Conservation (phyloP, 2,113 vertebrate genomes). For the Pseudorectes ferrugineus region DNA sequence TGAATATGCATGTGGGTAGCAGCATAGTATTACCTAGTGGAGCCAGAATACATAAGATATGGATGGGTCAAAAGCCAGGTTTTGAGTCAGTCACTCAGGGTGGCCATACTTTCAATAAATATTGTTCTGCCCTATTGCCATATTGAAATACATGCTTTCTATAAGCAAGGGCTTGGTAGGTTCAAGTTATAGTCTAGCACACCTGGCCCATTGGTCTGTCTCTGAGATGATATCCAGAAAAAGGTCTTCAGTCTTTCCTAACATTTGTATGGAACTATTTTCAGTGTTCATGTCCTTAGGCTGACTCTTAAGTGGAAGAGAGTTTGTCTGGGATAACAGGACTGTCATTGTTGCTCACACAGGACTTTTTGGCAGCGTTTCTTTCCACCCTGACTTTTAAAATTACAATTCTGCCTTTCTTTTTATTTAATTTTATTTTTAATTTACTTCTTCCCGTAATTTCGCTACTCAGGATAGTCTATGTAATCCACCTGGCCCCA, state of each 20-base stretch:
- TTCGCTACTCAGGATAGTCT: neutral
- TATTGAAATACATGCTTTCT: neutral
- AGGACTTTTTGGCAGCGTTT: neutral
- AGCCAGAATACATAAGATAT: neutral
- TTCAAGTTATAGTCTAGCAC: neutral
- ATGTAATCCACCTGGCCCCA: neutral
- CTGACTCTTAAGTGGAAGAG: neutral
- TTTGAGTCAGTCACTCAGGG: neutral
- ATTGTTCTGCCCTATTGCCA: neutral
- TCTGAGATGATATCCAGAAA: neutral
- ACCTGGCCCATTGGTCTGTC: neutral
- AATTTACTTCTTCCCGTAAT: neutral
- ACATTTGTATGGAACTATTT: neutral
- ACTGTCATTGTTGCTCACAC: neutral
- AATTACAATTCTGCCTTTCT: neutral
- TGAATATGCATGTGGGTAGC: neutral
- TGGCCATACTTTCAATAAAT: neutral
- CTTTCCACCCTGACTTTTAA: accelerated
- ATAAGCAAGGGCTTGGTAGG: neutral
- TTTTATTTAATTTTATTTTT: neutral
- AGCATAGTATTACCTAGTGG: neutral
- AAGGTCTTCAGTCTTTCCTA: neutral
- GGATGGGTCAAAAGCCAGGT: neutral
- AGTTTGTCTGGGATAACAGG: neutral
- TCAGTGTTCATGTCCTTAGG: neutral